phyloP scores from a whole-genome alignment of 2,888 invertebrate genomes.

The Cantharis rustica region DNA sequence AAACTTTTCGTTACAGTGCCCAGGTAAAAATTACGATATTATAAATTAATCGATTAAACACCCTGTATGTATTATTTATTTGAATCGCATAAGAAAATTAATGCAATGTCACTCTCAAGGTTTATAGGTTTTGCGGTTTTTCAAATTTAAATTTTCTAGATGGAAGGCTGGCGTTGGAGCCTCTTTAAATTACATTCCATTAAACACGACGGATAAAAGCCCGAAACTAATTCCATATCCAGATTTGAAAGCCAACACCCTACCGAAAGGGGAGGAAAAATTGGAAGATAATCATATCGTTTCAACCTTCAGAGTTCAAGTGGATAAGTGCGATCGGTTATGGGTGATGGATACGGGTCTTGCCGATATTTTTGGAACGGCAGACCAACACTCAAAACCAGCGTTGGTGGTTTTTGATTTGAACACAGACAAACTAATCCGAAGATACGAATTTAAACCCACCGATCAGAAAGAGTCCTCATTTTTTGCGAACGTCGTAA shows the following conservation, averaged over 20 bases:
- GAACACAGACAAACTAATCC: slow-evolving; percentile 73
- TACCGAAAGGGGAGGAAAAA: slow-evolving; percentile 62
- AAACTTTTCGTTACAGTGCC: slow-evolving; percentile 74
- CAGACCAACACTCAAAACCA: slow-evolving; percentile 66
- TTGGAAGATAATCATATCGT: slow-evolving; percentile 64
- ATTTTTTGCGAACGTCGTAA: slow-evolving; percentile 81
- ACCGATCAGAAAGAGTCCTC: slow-evolving; percentile 72
- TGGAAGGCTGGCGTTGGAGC: slow-evolving; percentile 73
- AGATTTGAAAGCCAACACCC: slow-evolving; percentile 75
- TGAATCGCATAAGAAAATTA: background rate
- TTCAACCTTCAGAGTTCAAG: slow-evolving; percentile 74
- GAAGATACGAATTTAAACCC: slow-evolving; percentile 70
- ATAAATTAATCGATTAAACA: background rate
- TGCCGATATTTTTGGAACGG: slow-evolving; percentile 72
- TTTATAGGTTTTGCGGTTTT: background rate
- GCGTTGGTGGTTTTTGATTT: slow-evolving; percentile 75
- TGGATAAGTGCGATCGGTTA: slow-evolving; percentile 78
- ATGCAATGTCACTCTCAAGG: background rate
- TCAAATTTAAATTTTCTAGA: slow-evolving; percentile 45
- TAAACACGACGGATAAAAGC: slow-evolving; percentile 65
- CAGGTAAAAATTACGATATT: slow-evolving; percentile 53
- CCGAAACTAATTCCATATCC: slow-evolving; percentile 77
- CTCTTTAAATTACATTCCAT: slow-evolving; percentile 69
- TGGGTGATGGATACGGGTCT: slow-evolving; percentile 84
- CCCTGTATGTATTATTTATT: background rate